Base-by-base conservation (phyloP, 2,113 vertebrate genomes). In the Rhynchopsitta pachyrhyncha region DNA sequence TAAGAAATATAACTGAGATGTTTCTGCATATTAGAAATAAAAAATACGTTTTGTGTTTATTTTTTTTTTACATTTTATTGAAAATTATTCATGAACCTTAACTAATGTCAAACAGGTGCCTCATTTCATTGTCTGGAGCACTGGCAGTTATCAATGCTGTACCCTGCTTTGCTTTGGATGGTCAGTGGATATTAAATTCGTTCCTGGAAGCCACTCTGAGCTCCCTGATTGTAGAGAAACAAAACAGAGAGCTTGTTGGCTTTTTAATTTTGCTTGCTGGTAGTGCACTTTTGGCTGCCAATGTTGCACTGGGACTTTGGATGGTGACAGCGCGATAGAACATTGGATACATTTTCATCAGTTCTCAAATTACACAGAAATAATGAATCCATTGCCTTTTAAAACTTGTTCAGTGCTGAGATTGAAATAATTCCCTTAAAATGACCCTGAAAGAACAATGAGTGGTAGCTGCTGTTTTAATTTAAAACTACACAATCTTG, bases 121-220 rank as follows among this genome's bases (percentile, higher is more conserved):
- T 99, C 66, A 98, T 99, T 84, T 99, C 99, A 46, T 98, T 99
- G 3, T 99, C 99, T 2, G 99, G 99, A 46, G 99, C 99, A 10
- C 94, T 99, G 82, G 99, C 99, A 14, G 99, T 99, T 60, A 99
- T 99, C 68, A 99, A 99, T 95, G 99, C 99, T 2, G 99, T 99
- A 41, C 99, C 99, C 16, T 99, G 99, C 96, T 99, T 99, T 2
- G 99, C 99, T 41, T 98, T 99, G 91, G 99, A 99, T 59, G 99
- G 99, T 23, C 99, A 99, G 94, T 99, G 99, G 99, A 99, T 99
- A 98, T 98, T 99, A 86, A 99, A 98, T 93, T 99, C 99, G 8
- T 99, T 99, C 93, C 96, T 99, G 95, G 99, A 99, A 98, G 99
- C 99, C 78, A 99, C 99, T 3, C 97, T 99, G 95, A 98, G 98